Evolutionary conservation across 1,140 invertebrate species (phyloP).

Genomic region (Atta colombica): DNA sequence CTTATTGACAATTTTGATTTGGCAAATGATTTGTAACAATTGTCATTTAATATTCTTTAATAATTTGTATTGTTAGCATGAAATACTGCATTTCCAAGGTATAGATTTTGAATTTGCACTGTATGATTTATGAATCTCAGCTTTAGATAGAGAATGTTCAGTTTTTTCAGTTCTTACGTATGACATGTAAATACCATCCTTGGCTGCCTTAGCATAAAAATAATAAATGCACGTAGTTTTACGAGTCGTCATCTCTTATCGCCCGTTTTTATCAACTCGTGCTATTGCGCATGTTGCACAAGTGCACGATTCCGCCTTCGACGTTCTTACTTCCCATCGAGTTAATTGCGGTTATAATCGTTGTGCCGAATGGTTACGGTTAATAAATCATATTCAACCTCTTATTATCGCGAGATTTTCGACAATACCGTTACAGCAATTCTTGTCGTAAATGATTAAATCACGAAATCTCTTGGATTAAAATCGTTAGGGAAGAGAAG

Average conservation of each 20-base stretch:
- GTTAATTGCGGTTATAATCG: slow-evolving; percentile 54
- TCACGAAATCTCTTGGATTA: slow-evolving; percentile 28
- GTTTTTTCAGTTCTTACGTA: too few relatives aligned
- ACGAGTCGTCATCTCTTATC: slow-evolving; percentile 42
- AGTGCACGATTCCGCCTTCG: slow-evolving; percentile 43
- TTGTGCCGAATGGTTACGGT: slow-evolving; percentile 30
- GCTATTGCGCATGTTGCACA: slow-evolving; percentile 22
- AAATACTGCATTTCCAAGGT: neutral
- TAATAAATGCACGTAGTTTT: slow-evolving; percentile 39
- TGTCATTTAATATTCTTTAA: slow-evolving; percentile 30
- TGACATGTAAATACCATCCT: slow-evolving; percentile 9
- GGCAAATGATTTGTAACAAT: slow-evolving; percentile 9
- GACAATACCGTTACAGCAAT: slow-evolving; percentile 54
- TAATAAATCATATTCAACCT: slow-evolving; percentile 50
- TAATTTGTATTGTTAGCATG: neutral
- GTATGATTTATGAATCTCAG: neutral
- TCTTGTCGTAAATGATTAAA: slow-evolving; percentile 44
- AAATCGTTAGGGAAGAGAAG: slow-evolving; percentile 20
- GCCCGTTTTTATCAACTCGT: slow-evolving; percentile 23
- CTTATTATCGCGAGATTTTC: slow-evolving; percentile 55
- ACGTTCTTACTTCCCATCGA: slow-evolving; percentile 15
- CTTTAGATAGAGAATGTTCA: neutral
- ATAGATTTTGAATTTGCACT: neutral
- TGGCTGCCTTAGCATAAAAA: neutral
- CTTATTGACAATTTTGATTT: too few relatives aligned